Evolutionary conservation across 2,797 vertebrate genomes (phyloP), one percentile per base, ranked within the genome.

Genomic region (Sphenodon punctatus): DNA sequence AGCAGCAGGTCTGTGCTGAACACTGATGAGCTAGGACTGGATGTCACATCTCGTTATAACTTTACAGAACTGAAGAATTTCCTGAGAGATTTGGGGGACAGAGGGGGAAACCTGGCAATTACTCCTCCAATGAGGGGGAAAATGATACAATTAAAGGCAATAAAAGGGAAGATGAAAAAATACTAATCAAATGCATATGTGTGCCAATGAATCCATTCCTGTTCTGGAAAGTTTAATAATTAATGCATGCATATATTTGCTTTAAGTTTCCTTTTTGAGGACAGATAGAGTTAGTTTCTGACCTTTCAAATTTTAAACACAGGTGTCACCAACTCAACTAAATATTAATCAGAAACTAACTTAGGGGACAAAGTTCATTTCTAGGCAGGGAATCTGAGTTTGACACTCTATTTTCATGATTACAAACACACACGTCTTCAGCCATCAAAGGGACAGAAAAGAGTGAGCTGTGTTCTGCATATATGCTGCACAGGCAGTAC

Each of bases 31-130:
- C 96, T 92, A 90, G 91, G 97, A 97, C 96, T 96, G 93, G 73
- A 96, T 97, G 97, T 97, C 97, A 97, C 96, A 95, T 97, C 96
- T 94, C 89, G 95, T 98, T 97, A 97, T 93, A 97, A 95, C 93
- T 94, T 94, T 92, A 93, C 94, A 94, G 90, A 94, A 92, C 95
- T 91, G 94, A 92, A 92, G 93, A 80, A 90, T 85, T 90, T 94
- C 96, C 95, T 95, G 78, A 91, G 92, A 80, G 88, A 86, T 90
- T 94, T 95, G 96, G 95, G 80, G 77, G 95, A 97, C 96, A 96
- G 89, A 89, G 89, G 84, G 91, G 92, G 93, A 91, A 89, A 95
- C 91, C n/a, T 69, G 76, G 69, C 67, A 89, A 91, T 94, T 94
- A 92, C 94, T 90, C 65, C 67, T 90, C 78, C 87, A 84, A 72